Evolutionary conservation across 2,888 invertebrate genomes (phyloP), one percentile per base, ranked within the genome.

Genomic region (Eupithecia centaureata): DNA sequence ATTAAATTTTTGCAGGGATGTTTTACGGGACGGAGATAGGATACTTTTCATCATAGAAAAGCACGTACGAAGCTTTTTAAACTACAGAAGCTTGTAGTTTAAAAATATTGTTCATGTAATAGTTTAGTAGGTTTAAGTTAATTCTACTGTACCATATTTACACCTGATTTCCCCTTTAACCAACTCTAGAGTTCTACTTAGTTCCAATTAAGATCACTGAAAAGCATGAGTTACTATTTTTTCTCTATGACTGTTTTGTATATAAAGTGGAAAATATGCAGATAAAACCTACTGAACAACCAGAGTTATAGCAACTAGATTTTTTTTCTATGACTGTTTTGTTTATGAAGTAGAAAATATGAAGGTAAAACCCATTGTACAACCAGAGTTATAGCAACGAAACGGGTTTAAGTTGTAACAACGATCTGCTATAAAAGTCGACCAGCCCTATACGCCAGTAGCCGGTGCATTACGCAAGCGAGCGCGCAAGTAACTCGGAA

Each of bases 381-480:
- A 47, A 42, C 18, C 42, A 47, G 22, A 47, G 4, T 47, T 22
- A 0, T 47, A 47, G 0, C 47, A 4, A 10, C 2, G n/a, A 54
- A 54, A 54, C 54, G n/a, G 30, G 54, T 54, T 54, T 28, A 28
- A 54, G 30, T n/a, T n/a, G 54, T 54, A 54, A 54, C 54, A 54
- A 30, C 28, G 28, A 28, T n/a, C 28, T 15, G 27, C 13, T 15
- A 28, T 52, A 30, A 54, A 30, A 30, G 56, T 56, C 28, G 18
- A 54, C 22, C 52, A 69, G 60, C 90, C 91, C 89, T 90, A 75
- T 59, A 60, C 32, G 52, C 58, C 65, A 52, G 67, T 74, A 79
- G 79, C 79, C 73, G 52, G 77, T 80, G 76, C 58, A 77, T 92
- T 91, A 85, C 90, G 88, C 84, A 91, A 92, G 82, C 52, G 0